Evolutionary conservation across 2,888 invertebrate species (phyloP).

Genomic region (Magallana nippona): DNA sequence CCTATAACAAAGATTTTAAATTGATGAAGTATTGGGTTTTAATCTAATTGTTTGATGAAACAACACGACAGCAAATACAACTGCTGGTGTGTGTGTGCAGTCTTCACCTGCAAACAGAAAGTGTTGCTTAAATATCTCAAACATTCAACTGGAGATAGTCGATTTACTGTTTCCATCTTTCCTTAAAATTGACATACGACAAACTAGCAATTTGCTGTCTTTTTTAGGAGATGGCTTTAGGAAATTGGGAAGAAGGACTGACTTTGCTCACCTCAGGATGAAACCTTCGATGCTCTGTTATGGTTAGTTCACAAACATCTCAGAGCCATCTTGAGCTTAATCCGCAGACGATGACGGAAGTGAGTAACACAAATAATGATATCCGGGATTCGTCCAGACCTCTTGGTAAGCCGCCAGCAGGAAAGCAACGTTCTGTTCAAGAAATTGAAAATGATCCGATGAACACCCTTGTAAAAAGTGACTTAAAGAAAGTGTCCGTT

Average conservation of each 20-base stretch:
- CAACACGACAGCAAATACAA: too few relatives aligned
- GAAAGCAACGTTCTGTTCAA: not conserved
- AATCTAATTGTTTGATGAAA: too few relatives aligned
- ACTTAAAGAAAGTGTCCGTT: constrained; percentile 55
- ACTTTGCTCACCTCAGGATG: not conserved
- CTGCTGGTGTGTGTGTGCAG: too few relatives aligned
- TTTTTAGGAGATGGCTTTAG: not conserved
- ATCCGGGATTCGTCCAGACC: not conserved
- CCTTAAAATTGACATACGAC: too few relatives aligned
- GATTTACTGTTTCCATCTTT: too few relatives aligned
- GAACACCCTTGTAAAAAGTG: not conserved
- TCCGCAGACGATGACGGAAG: constrained; percentile 15
- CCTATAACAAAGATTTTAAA: too few relatives aligned
- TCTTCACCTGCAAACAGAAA: too few relatives aligned
- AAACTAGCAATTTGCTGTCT: not conserved
- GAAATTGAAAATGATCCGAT: not conserved
- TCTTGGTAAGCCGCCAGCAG: constrained; percentile 3
- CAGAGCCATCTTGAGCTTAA: constrained; percentile 12
- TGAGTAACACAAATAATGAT: not conserved
- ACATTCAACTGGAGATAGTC: too few relatives aligned
- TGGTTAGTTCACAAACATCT: constrained; percentile 30
- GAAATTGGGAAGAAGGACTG: not conserved
- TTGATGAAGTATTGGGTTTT: too few relatives aligned
- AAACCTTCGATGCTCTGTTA: not conserved
- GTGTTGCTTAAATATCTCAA: too few relatives aligned